Evolutionary conservation across 2,888 invertebrate genomes (phyloP).

Genomic region (Tetanocera ferruginea): DNA sequence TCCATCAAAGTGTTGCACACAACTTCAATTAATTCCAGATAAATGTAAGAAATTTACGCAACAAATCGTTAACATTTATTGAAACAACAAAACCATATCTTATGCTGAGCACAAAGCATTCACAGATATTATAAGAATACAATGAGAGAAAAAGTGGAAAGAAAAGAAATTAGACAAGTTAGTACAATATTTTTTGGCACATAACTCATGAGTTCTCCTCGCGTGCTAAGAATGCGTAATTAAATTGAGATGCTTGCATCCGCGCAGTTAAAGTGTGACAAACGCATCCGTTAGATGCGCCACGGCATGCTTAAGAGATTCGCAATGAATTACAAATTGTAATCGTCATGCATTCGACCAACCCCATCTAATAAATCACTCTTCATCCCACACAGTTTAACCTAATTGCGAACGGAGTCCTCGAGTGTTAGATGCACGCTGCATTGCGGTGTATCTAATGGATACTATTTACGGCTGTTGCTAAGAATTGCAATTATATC

Average conservation of each 20-base stretch:
- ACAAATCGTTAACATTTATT: constrained; percentile 22
- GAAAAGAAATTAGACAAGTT: neutral
- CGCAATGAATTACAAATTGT: neutral
- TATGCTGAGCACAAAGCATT: neutral
- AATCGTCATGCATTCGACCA: neutral
- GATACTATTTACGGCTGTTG: constrained; percentile 15
- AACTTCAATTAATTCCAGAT: constrained; percentile 14
- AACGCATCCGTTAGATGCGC: constrained; percentile 11
- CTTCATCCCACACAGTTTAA: neutral
- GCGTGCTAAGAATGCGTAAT: constrained; percentile 14
- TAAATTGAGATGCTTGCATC: constrained; percentile 27
- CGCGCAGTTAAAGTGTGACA: constrained; percentile 22
- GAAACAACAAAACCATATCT: neutral
- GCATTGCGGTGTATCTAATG: constrained; percentile 27
- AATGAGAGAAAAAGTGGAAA: neutral
- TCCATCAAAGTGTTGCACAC: neutral
- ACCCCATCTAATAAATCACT: neutral
- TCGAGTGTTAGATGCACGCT: neutral
- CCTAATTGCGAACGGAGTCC: neutral
- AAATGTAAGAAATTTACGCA: constrained; percentile 17
- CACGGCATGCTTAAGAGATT: constrained; percentile 21
- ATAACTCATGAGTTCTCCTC: constrained; percentile 4
- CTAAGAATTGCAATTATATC: constrained; percentile 26
- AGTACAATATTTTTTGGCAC: constrained; percentile 9
- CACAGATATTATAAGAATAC: neutral